A percentile compares a stretch with the other conserved stretches of the same genome.
These are phyloP conservation scores for Lasioglossum villosulum DNA, from an alignment of 2,888 invertebrate species.

Conservation along the genomic window DNA sequence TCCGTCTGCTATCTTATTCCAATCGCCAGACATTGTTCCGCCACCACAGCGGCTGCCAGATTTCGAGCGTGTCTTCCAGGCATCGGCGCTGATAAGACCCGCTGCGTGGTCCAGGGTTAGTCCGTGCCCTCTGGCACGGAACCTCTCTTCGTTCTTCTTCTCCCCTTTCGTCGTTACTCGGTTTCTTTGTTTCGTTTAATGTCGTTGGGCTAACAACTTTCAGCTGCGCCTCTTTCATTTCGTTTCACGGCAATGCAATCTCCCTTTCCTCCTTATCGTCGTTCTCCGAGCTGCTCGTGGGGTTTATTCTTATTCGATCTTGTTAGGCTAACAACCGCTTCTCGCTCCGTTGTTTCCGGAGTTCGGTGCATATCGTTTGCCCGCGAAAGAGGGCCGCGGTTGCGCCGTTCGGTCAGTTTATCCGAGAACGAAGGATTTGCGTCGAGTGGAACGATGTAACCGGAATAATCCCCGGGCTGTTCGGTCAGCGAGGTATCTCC, in stretches of 20 bases:
- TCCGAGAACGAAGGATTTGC: background rate
- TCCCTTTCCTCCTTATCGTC: background rate
- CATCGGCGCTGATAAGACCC: background rate
- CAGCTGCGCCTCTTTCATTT: background rate
- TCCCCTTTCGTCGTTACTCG: background rate
- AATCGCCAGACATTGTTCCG: background rate
- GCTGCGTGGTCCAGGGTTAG: background rate
- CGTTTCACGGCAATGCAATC: background rate
- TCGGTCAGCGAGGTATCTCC: background rate
- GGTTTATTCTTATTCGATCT: background rate
- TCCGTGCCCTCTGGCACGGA: background rate
- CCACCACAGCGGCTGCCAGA: background rate
- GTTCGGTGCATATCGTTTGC: background rate
- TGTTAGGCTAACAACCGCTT: background rate
- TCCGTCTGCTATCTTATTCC: background rate
- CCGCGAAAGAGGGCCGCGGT: background rate
- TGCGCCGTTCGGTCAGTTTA: background rate
- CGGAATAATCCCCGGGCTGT: conserved; percentile 16
- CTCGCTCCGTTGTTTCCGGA: background rate
- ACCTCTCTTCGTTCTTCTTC: background rate
- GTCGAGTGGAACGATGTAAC: background rate
- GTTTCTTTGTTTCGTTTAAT: background rate
- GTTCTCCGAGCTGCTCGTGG: background rate
- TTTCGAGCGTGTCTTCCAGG: background rate
- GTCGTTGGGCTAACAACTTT: background rate